Conservation (phyloP, 1,140 invertebrate species). For the Scaptomyza graminum region DNA sequence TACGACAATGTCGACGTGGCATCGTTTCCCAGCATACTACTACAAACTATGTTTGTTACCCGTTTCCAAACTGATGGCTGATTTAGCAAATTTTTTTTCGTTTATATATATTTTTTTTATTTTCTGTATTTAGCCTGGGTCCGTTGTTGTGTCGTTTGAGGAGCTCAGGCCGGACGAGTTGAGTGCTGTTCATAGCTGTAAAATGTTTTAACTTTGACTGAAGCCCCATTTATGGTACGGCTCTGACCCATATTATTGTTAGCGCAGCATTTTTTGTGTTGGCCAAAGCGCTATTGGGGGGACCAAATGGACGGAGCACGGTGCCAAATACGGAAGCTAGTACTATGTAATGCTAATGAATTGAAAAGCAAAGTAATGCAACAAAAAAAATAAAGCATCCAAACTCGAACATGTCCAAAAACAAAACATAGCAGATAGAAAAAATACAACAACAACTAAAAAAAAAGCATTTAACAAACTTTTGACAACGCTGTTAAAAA, state of each 20-base stretch:
- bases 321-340: constrained; percentile 76
- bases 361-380: constrained; percentile 50
- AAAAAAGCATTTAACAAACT: constrained; percentile 1
- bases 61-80: constrained; percentile 16
- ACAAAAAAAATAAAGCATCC: constrained; percentile 29
- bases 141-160: constrained; percentile 3
- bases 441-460: constrained; percentile 11
- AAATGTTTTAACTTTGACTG: constrained; percentile 27
- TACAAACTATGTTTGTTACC: constrained; percentile 28
- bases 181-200: constrained; percentile 24
- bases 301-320: background rate
- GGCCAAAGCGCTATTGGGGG: constrained; percentile 3
- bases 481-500: constrained; percentile 49
- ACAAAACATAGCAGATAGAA: constrained; percentile 11
- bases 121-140: background rate
- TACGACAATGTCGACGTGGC: constrained; percentile 7
- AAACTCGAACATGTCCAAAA: constrained; percentile 52
- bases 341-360: constrained; percentile 81
- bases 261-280: constrained; percentile 1
- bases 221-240: constrained; percentile 30
- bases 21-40: constrained; percentile 18
- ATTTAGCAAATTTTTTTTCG: constrained; percentile 21
- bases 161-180: background rate
- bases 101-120: background rate
- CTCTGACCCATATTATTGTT: constrained; percentile 57